These are phyloP conservation scores for Teleogryllus occipitalis DNA, from an alignment of 1,140 invertebrate genomes.

Conservation along the genomic window DNA sequence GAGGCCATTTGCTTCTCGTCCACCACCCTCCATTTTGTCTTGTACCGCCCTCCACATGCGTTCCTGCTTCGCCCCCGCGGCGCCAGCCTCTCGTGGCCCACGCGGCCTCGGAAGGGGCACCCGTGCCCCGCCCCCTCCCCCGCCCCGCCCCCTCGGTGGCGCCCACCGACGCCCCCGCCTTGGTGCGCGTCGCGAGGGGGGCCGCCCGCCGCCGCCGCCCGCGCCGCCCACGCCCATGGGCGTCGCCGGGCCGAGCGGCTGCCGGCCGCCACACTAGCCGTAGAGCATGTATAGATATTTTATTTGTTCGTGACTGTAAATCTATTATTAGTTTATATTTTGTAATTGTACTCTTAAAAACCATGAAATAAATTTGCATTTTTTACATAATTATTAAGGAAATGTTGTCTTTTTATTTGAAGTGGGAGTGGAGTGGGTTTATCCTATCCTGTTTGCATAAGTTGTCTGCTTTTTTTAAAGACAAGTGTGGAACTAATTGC, in stretches of 20 bases:
- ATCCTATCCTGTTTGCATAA: no score
- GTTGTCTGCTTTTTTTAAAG: no score
- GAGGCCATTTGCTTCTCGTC: background rate
- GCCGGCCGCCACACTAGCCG: background rate
- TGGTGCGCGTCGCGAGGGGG: background rate
- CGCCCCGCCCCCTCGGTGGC: no score
- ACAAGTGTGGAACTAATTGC: no score
- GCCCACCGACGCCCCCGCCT: background rate
- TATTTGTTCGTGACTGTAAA: background rate
- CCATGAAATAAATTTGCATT: background rate
- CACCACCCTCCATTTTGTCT: background rate
- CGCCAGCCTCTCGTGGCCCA: background rate
- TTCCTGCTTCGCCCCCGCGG: no score
- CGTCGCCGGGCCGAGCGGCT: no score
- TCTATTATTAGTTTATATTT: constrained; percentile 6
- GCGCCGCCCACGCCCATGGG: no score
- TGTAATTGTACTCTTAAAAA: background rate
- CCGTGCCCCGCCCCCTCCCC: no score
- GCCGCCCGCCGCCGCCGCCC: no score
- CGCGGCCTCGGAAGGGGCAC: background rate
- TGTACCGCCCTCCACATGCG: no score
- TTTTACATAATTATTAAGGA: constrained; percentile 1
- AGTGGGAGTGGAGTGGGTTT: no score
- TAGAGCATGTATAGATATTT: background rate
- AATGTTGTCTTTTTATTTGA: background rate